Conservation (phyloP, 2,888 invertebrate genomes). For the Prosapia bicincta region DNA sequence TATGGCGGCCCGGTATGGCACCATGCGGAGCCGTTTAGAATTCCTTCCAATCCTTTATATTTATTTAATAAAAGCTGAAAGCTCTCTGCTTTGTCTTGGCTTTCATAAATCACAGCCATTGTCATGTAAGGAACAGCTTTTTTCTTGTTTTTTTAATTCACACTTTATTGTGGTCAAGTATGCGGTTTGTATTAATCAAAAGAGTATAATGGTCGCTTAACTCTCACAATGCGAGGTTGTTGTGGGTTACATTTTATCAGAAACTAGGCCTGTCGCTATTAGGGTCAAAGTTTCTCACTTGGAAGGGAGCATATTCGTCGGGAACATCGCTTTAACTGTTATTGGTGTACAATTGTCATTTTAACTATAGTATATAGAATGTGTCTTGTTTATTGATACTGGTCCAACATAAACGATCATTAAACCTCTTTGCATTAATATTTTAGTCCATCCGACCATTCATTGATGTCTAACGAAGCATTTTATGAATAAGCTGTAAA, state of each 20-base stretch:
- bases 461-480: too few species aligned
- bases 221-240: background rate
- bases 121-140: background rate
- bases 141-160: background rate
- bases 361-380: too few species aligned
- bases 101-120: background rate
- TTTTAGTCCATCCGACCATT: too few species aligned
- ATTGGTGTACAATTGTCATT: too few species aligned
- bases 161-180: background rate
- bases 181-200: background rate
- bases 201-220: background rate
- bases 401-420: too few species aligned
- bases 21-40: background rate
- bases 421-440: too few species aligned
- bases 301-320: too few species aligned
- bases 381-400: too few species aligned
- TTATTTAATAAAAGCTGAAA: constrained; percentile 2
- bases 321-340: too few species aligned
- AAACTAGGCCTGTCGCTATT: too few species aligned
- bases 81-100: background rate
- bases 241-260: background rate
- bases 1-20: background rate
- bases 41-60: background rate
- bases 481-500: too few species aligned
- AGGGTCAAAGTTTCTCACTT: too few species aligned